Percentiles rank a stretch among this genome's conserved stretches.
phyloP scores from a whole-genome alignment of 92 coral and sea anemone species.

The Porites rus region DNA sequence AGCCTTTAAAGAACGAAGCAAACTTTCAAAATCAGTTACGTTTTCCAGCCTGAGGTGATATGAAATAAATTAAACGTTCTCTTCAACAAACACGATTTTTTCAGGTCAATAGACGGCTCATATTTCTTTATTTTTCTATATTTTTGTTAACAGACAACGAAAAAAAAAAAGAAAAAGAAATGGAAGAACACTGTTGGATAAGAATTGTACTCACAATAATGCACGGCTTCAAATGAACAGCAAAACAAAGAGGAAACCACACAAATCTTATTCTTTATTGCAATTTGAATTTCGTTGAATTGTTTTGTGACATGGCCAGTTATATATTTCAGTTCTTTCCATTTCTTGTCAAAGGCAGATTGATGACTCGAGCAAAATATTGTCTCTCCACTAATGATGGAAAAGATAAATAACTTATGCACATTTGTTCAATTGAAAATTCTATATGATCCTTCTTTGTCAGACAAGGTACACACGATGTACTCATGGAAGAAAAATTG shows the following conservation, averaged over 20 bases:
- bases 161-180: neutral
- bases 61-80: neutral
- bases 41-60: conserved; percentile 26
- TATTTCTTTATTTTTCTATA: neutral
- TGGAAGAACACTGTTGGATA: neutral
- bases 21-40: conserved; percentile 29
- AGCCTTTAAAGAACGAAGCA: conserved; percentile 36
- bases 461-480: neutral
- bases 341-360: conserved; percentile 38
- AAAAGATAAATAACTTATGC: conserved; percentile 21
- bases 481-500: neutral
- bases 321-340: conserved; percentile 8
- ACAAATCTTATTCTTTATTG: neutral
- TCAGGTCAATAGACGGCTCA: neutral
- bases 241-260: neutral
- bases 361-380: conserved; percentile 37
- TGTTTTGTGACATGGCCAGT: conserved; percentile 15
- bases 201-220: neutral
- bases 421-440: conserved; percentile 1
- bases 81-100: neutral
- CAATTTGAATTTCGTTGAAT: neutral
- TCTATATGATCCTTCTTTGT: neutral
- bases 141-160: neutral
- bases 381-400: conserved; percentile 28
- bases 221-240: neutral